Percentiles rank a stretch among this genome's conserved stretches.
Conservation (phyloP, 2,797 vertebrate genomes). For the Sitta carolinensis region DNA sequence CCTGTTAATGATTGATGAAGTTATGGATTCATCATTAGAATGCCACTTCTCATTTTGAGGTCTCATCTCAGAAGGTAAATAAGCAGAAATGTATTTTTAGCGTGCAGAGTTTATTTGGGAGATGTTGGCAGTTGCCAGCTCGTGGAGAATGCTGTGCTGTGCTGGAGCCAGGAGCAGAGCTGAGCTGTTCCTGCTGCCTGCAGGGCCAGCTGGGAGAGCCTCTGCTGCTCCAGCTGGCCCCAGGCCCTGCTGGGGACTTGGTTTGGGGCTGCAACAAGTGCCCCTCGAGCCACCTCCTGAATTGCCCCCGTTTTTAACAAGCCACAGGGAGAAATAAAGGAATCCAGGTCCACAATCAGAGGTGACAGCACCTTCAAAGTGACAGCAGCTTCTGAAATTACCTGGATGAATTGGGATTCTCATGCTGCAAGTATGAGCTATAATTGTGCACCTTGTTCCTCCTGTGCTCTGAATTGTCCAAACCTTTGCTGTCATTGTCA, state of each 20-base stretch:
- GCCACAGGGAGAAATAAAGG: background rate
- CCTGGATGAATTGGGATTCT: background rate
- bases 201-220: background rate
- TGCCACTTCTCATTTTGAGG: background rate
- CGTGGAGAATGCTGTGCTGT: background rate
- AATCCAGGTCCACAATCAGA: background rate
- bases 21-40: background rate
- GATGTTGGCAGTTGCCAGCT: background rate
- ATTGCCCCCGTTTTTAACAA: background rate
- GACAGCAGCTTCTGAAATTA: background rate
- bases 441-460: background rate
- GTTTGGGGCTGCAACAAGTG: background rate
- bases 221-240: background rate
- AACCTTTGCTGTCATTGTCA: background rate
- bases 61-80: background rate
- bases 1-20: background rate
- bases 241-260: background rate
- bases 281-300: background rate
- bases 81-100: slow-evolving; percentile 39
- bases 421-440: background rate
- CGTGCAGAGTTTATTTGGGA: slow-evolving; percentile 10
- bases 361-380: background rate
- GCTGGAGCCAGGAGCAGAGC: background rate
- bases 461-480: background rate
- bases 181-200: background rate